Base-by-base conservation (phyloP, 2,888 invertebrate genomes). In the Nebria brevicollis region DNA sequence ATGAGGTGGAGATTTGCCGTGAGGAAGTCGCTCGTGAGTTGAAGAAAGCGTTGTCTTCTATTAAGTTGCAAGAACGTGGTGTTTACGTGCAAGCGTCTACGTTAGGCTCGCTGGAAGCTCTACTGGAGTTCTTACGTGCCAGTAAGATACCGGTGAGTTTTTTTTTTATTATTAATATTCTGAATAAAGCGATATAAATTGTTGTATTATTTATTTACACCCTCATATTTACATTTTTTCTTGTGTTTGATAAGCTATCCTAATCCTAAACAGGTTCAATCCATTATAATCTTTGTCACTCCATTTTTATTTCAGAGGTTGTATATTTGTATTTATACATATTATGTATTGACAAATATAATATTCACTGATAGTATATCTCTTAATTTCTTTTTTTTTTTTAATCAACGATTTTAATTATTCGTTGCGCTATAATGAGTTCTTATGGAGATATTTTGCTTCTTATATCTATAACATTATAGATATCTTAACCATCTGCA, bases 11-110 rank as follows among this genome's bases (percentile, higher is more conserved):
- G 66, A 92, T 97, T 78, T 82, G 90, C 83, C 94, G 93, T 84
- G 97, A 97, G 86, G 97, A 98, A 88, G 96, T 98, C 1, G 94
- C 96, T 0, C 93, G 92, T 77, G 97, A 98, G 87, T 90, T 99
- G 85, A 94, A 95, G 87, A 94, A 95, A 34, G 98, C 98, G 1
- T 92, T 99, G 75, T 96, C 96, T 77, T 95, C 96, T 43, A 98
- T 99, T 87, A 98, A 97, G 88, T 90, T 98, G 84, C 93, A 95
- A 65, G 96, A 96, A 84, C 93, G 96, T 83, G 99, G 99, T 72
- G 99, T 99, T 70, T 98, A 97, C 89, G 99, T 99, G n/a, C 99
- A 99, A 87, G 99, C 99, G 0, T 99, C 98, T 0, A 99, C 99
- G n/a, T 92, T 99, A 6, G 99, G 99, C 7, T 99, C 99, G 0